These are phyloP conservation scores for Epizoanthus rinbou DNA, from an alignment of 92 coral and sea anemone genomes.

Conservation along the genomic window DNA sequence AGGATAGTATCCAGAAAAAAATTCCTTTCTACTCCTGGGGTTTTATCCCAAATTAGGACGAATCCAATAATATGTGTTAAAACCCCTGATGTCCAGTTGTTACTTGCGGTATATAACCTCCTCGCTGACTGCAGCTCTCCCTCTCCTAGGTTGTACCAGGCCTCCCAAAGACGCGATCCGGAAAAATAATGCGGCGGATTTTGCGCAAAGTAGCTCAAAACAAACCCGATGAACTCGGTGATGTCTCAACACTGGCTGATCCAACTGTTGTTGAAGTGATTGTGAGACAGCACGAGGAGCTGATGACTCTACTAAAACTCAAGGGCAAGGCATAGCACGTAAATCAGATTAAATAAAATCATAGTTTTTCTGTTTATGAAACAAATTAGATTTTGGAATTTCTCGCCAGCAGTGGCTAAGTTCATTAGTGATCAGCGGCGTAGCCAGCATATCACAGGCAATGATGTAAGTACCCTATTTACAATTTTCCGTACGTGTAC, in stretches of 20 bases:
- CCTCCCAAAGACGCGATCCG: slow-evolving; percentile 97
- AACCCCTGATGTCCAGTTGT: too few relatives aligned
- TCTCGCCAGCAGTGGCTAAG: background rate
- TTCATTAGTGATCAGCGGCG: background rate
- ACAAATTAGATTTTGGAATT: background rate
- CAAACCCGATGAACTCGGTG: slow-evolving; percentile 92
- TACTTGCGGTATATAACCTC: background rate
- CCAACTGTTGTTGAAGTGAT: slow-evolving; percentile 94
- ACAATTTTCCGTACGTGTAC: too few relatives aligned
- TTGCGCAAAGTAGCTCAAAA: slow-evolving; percentile 93
- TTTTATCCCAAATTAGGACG: too few relatives aligned
- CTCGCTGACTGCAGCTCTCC: background rate
- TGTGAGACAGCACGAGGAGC: slow-evolving; percentile 76
- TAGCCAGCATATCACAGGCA: too few relatives aligned
- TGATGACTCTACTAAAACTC: slow-evolving; percentile 61
- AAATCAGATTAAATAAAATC: background rate
- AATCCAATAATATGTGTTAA: background rate
- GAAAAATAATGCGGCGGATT: slow-evolving; percentile 98
- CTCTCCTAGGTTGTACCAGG: slow-evolving; percentile 87
- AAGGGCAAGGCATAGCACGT: slow-evolving; percentile 34
- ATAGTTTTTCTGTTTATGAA: background rate
- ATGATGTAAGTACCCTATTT: too few relatives aligned
- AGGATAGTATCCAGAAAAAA: too few relatives aligned
- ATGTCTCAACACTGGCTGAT: slow-evolving; percentile 93
- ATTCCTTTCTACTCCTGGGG: too few relatives aligned